These are phyloP conservation scores for Apodemia duryi DNA, from an alignment of 2,888 invertebrate genomes.

Conservation along the genomic window DNA sequence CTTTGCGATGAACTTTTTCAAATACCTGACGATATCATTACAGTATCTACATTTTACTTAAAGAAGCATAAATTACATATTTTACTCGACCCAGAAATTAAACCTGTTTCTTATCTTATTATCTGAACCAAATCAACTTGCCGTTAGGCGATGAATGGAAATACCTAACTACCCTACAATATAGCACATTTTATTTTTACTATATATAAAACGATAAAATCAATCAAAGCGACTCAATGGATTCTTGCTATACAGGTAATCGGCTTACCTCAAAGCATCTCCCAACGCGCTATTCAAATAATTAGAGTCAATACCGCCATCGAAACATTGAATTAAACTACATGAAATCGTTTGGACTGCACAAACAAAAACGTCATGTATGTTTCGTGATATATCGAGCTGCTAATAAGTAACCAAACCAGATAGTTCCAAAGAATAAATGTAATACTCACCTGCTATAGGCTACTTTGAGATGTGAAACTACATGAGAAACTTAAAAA, in stretches of 20 bases:
- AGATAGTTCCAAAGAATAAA: constrained; percentile 8
- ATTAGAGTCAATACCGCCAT: constrained; percentile 67
- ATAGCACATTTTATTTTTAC: background rate
- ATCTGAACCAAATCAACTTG: too few species aligned
- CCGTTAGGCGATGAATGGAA: too few species aligned
- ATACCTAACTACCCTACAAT: too few species aligned
- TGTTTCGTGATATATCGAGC: constrained; percentile 47
- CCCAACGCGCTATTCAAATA: constrained; percentile 72
- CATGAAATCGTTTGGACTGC: constrained; percentile 59
- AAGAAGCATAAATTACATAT: too few species aligned
- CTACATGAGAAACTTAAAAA: too few species aligned
- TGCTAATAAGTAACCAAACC: constrained; percentile 23
- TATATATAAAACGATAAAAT: background rate
- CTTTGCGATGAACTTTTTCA: too few species aligned
- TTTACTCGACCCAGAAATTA: too few species aligned
- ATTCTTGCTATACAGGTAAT: constrained; percentile 41
- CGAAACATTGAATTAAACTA: constrained; percentile 64
- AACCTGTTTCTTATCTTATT: too few species aligned
- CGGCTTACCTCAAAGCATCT: constrained; percentile 66
- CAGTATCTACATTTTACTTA: too few species aligned
- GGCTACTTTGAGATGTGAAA: background rate
- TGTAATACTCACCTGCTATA: constrained; percentile 8
- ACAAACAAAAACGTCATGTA: constrained; percentile 53
- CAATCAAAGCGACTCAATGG: constrained; percentile 21
- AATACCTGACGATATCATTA: too few species aligned